A percentile compares a stretch with the other conserved stretches of the same genome.
Evolutionary conservation across 1,140 invertebrate species (phyloP).

Genomic region (Cotesia glomerata): DNA sequence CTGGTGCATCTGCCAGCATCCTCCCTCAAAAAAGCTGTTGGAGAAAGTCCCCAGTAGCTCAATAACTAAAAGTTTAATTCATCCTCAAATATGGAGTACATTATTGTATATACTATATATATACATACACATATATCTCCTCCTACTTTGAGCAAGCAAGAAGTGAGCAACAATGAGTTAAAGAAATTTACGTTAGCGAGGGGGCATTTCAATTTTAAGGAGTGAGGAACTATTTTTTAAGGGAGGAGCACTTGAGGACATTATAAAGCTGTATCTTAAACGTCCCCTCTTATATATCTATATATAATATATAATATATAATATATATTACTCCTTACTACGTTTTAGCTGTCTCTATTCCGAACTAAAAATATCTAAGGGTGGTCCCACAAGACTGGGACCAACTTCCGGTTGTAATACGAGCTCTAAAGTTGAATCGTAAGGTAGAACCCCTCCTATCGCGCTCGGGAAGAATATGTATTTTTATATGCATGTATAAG

Average conservation of each 20-base stretch:
- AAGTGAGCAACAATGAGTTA: slow-evolving; percentile 47
- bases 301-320: too few relatives aligned
- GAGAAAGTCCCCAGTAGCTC: too few relatives aligned
- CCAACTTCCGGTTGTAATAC: slow-evolving; percentile 54
- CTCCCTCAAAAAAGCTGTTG: background rate
- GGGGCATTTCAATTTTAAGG: background rate
- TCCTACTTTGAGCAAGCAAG: slow-evolving; percentile 16
- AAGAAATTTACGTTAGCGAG: too few relatives aligned
- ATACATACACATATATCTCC: too few relatives aligned
- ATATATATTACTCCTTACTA: background rate
- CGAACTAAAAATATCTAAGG: too few relatives aligned
- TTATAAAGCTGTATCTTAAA: slow-evolving; percentile 41
- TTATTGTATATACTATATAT: too few relatives aligned
- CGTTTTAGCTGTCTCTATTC: too few relatives aligned
- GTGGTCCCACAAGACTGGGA: too few relatives aligned
- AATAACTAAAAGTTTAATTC: background rate
- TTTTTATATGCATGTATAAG: background rate
- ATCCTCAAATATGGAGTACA: too few relatives aligned
- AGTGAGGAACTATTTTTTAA: slow-evolving; percentile 39
- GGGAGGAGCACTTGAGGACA: slow-evolving; percentile 51
- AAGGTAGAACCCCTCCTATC: too few relatives aligned
- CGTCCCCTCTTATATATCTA: slow-evolving; percentile 1
- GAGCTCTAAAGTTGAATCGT: slow-evolving; percentile 34
- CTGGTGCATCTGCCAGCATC: slow-evolving; percentile 16
- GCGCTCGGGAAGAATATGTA: too few relatives aligned